phyloP scores from a whole-genome alignment of 53 echinoderm and acorn worm genomes.

The Actinopyga echinites region DNA sequence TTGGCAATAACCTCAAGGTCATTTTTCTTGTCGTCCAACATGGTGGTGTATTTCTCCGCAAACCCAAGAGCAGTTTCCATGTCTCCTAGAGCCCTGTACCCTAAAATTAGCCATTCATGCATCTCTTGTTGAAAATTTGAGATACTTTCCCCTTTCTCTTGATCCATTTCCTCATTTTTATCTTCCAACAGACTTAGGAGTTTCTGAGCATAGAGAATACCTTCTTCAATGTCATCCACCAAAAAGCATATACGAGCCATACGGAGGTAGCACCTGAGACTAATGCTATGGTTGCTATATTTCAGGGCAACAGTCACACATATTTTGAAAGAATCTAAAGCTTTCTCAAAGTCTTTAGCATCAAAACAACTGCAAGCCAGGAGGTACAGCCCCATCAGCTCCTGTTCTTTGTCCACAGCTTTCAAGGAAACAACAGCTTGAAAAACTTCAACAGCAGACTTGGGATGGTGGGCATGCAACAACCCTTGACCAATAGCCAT shows the following conservation, averaged over 20 bases:
- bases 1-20: constrained; percentile 61
- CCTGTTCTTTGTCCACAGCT: constrained; percentile 44
- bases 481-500: constrained; percentile 69
- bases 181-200: constrained; percentile 77
- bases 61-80: constrained; percentile 68
- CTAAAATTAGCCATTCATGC: constrained; percentile 71
- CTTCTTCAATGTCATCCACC: constrained; percentile 64
- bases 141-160: background rate
- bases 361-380: constrained; percentile 62
- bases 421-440: constrained; percentile 72
- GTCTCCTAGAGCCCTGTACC: constrained; percentile 71
- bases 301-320: constrained; percentile 66
- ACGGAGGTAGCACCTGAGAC: constrained; percentile 69
- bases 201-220: constrained; percentile 78
- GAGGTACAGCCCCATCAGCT: constrained; percentile 60
- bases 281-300: constrained; percentile 61
- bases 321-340: constrained; percentile 73
- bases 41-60: constrained; percentile 53
- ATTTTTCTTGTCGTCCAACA: constrained; percentile 31
- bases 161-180: background rate
- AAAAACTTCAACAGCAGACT: constrained; percentile 73
- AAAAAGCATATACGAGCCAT: constrained; percentile 70
- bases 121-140: constrained; percentile 51
- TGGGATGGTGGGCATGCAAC: constrained; percentile 60
- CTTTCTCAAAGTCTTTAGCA: constrained; percentile 52